Evolutionary conservation across 2,888 invertebrate genomes (phyloP), one percentile per base, ranked within the genome.

Genomic region (Brachynemurus nebulosus): DNA sequence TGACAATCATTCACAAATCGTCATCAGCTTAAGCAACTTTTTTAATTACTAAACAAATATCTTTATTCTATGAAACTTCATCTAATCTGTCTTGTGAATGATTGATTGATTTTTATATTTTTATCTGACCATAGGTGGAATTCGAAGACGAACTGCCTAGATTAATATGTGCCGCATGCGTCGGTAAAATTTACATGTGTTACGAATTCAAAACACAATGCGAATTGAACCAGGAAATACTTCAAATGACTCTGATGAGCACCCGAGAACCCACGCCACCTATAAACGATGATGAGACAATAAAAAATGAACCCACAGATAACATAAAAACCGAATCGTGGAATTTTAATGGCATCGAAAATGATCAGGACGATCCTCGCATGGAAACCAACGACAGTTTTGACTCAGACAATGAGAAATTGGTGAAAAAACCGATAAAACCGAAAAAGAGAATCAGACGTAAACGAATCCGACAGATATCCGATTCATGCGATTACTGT

Each of bases 31-130:
- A n/a, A n/a, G n/a, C n/a, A n/a, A n/a, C n/a, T n/a, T n/a, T n/a
- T n/a, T n/a, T n/a, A n/a, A n/a, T n/a, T n/a, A n/a, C n/a, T n/a
- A n/a, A n/a, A n/a, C n/a, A n/a, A n/a, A n/a, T n/a, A n/a, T n/a
- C n/a, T n/a, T n/a, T n/a, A n/a, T n/a, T n/a, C n/a, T n/a, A n/a
- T n/a, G n/a, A n/a, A n/a, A n/a, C n/a, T n/a, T n/a, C n/a, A n/a
- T n/a, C n/a, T 9, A 30, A 4, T 30, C 3, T 27, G n/a, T 30
- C 14, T 30, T 30, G 30, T 30, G 30, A 30, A 30, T 30, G 30
- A 30, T 30, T 30, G 30, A 30, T 30, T 27, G 27, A 27, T 27
- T n/a, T 27, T 27, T n/a, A 27, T n/a, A n/a, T n/a, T n/a, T 27
- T 30, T n/a, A 30, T 30, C 14, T 30, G n/a, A 14, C 14, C 30